phyloP scores from a whole-genome alignment of 2,113 vertebrate species.

The Oxygymnocypris stewartii region DNA sequence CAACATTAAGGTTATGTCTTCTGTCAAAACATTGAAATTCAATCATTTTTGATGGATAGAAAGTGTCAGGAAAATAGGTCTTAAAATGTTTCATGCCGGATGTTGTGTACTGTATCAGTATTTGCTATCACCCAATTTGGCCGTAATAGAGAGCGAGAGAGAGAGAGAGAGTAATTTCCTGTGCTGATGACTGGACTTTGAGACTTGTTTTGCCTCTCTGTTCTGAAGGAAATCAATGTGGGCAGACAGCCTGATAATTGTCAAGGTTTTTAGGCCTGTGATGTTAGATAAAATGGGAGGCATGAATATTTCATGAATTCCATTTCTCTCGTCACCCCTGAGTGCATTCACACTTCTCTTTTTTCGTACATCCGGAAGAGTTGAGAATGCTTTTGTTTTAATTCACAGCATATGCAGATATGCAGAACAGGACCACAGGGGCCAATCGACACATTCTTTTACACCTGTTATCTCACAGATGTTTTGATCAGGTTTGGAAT shows the following conservation, averaged over 20 bases:
- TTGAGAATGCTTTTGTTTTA: conserved; percentile 9
- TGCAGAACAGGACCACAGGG: background rate
- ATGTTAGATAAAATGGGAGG: conserved; percentile 45
- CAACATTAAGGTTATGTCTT: background rate
- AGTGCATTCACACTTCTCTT: conserved; percentile 1
- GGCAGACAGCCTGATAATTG: conserved; percentile 43
- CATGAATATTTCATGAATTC: conserved; percentile 43
- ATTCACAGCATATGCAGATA: background rate
- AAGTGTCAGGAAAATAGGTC: conserved; percentile 15
- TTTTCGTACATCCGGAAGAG: background rate
- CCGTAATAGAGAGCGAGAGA: background rate
- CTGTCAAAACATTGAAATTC: conserved; percentile 3
- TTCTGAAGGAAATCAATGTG: conserved; percentile 53
- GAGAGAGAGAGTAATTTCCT: conserved; percentile 18
- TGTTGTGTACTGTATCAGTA: conserved; percentile 30
- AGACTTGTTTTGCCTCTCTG: conserved; percentile 10
- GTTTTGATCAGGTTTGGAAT: background rate
- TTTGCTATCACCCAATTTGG: background rate
- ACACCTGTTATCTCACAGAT: background rate
- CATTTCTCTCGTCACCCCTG: conserved; percentile 31
- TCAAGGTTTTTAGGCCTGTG: conserved; percentile 52
- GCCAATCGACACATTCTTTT: conserved; percentile 33
- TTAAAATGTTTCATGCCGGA: conserved; percentile 1
- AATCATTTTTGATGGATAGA: background rate
- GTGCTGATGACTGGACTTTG: conserved; percentile 50